Conservation (phyloP, 2,797 vertebrate genomes). For the Hirundo rustica region DNA sequence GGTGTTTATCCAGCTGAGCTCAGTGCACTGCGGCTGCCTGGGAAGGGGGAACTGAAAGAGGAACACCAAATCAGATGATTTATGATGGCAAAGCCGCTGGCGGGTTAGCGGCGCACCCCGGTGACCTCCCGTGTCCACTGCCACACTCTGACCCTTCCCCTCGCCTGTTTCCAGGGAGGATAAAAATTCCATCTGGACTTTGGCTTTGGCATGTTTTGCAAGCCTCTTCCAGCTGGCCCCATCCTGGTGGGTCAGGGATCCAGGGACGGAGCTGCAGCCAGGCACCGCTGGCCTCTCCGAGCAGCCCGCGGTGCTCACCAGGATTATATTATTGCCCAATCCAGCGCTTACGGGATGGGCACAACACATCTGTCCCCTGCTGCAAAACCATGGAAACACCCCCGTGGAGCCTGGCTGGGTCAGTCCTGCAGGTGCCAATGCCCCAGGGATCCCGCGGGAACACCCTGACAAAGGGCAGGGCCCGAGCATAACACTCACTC, state of each 20-base stretch:
- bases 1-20: neutral
- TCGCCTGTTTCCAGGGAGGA: neutral
- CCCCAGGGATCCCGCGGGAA: neutral
- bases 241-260: neutral
- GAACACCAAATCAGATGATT: neutral
- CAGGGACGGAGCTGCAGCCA: neutral
- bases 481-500: neutral
- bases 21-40: neutral
- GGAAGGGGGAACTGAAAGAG: neutral
- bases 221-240: neutral
- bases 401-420: neutral
- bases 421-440: neutral
- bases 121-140: neutral
- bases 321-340: neutral
- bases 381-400: neutral
- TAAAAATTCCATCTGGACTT: neutral
- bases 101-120: neutral
- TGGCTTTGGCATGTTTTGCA: neutral
- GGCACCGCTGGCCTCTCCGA: accelerated
- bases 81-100: neutral
- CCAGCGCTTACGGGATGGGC: neutral
- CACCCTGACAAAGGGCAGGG: neutral
- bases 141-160: neutral
- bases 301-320: accelerated
- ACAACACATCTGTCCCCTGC: accelerated